These are phyloP conservation scores for Ferrisia virgata DNA, from an alignment of 2,888 invertebrate genomes.

Conservation along the genomic window DNA sequence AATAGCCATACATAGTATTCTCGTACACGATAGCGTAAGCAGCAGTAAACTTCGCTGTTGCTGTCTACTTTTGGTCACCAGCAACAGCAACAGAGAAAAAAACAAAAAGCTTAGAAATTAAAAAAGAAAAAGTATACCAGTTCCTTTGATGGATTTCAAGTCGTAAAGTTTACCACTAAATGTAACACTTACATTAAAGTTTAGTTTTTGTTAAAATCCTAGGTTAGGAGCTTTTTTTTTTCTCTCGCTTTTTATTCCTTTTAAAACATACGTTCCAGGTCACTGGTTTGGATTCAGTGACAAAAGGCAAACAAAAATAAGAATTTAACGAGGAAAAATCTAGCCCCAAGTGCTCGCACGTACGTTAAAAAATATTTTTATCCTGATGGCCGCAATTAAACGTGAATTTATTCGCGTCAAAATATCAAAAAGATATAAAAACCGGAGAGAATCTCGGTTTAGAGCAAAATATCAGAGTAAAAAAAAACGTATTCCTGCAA, in stretches of 20 bases:
- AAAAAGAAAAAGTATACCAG: neutral
- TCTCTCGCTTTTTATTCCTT: neutral
- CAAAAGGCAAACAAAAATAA: conserved; percentile 2
- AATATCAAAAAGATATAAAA: conserved; percentile 23
- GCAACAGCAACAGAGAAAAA: neutral
- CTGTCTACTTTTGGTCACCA: neutral
- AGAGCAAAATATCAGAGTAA: neutral
- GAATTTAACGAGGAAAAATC: neutral
- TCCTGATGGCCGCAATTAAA: neutral
- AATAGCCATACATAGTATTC: neutral
- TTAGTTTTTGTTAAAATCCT: neutral
- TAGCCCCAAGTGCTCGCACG: neutral
- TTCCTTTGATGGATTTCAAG: conserved; percentile 3
- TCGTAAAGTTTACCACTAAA: conserved; percentile 7
- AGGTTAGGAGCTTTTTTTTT: neutral
- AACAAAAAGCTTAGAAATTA: neutral
- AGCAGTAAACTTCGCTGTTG: neutral
- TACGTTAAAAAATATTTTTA: neutral
- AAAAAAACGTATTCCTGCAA: neutral
- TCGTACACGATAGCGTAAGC: too few relatives aligned
- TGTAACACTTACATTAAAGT: conserved; percentile 22
- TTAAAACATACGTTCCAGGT: conserved; percentile 3
- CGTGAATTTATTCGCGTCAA: conserved; percentile 4
- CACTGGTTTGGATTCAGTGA: conserved; percentile 4
- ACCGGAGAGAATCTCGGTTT: neutral